These are phyloP conservation scores for Melipona bicolor DNA, from an alignment of 2,888 invertebrate genomes.

Conservation along the genomic window DNA sequence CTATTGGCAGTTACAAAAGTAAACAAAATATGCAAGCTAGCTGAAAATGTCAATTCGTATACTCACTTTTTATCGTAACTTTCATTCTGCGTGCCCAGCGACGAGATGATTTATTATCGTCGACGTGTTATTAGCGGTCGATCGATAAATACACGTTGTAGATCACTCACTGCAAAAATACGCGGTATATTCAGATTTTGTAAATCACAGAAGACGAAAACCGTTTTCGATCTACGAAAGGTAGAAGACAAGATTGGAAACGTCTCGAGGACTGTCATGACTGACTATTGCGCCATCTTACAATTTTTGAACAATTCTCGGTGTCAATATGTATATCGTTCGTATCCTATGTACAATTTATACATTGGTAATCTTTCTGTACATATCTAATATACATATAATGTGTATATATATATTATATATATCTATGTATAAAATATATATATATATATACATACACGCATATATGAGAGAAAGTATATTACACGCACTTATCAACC, in stretches of 20 bases:
- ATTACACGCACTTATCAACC: too few relatives aligned
- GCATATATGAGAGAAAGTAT: too few relatives aligned
- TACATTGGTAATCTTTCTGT: neutral
- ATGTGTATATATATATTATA: neutral
- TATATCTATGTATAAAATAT: neutral
- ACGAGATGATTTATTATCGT: neutral
- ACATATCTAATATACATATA: too few relatives aligned
- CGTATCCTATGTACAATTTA: neutral
- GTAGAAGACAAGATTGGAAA: conserved; percentile 5
- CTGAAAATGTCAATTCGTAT: neutral
- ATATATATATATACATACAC: too few relatives aligned
- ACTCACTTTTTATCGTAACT: conserved; percentile 88
- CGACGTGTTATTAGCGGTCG: neutral
- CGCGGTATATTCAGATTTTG: neutral
- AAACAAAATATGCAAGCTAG: neutral
- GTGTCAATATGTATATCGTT: neutral
- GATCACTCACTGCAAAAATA: neutral
- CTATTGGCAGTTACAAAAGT: neutral
- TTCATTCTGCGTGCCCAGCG: conserved; percentile 84
- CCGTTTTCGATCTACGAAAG: conserved; percentile 1
- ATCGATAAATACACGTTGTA: neutral
- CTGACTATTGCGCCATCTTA: conserved; percentile 50
- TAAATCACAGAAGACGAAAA: neutral
- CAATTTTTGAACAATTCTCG: conserved; percentile 21
- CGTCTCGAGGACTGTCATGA: neutral